Evolutionary conservation across 2,797 vertebrate species (phyloP), one percentile per base, ranked within the genome.

Genomic region (Myioborus miniatus): DNA sequence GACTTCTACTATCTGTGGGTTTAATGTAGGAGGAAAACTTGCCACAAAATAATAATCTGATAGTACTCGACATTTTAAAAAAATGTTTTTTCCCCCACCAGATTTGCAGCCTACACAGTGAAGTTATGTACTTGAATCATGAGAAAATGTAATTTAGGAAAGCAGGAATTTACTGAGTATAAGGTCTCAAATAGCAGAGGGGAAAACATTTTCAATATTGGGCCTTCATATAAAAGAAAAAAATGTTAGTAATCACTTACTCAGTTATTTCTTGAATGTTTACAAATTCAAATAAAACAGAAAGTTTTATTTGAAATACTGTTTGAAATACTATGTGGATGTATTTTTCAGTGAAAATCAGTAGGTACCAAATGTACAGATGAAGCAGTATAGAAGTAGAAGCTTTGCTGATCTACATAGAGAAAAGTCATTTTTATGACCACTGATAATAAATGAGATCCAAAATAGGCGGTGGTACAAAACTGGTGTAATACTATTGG

Each of bases 21-120:
- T 94, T 94, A 90, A 93, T 95, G 96, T 97, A 96, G 97, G 96
- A 87, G 96, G 97, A 95, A 96, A 95, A 94, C 95, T 97, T 96
- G 95, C 96, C 93, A 94, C 83, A 94, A 96, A 96, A 93, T 97
- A 94, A 96, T 97, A 97, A 97, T 97, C 88, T 89, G 90, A 96
- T 96, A 96, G 94, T 97, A 96, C 94, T 97, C 96, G 71, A 93
- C 95, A 95, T 97, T 97, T 97, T 91, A 76, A 79, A 97, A 96
- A 97, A 96, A 89, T 95, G 92, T 6, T 53, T 97, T 91, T 91
- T 91, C 93, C 43, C 89, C 72, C 83, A 93, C 89, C 90, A 97
- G 94, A 96, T 96, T 96, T 95, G 20, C 94, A 89, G 53, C 90
- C 86, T 92, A 93, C 90, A 87, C 93, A 96, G 69, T 92, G 52